Evolutionary conservation across 2,113 vertebrate species (phyloP).

Genomic region (Nibea coibor): DNA sequence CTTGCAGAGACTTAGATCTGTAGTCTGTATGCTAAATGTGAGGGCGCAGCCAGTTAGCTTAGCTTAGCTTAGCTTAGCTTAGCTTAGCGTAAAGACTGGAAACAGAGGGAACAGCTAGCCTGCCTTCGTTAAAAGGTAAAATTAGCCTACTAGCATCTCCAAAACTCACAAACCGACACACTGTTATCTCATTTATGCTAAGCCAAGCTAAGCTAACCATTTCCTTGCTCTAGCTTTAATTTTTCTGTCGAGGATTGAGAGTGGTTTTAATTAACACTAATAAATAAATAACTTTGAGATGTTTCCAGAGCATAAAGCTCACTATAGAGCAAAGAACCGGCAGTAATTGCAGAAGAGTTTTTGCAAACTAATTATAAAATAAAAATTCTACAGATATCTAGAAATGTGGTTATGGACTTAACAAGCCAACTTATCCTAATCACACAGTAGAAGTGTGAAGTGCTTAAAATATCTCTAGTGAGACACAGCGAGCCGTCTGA

Average conservation of each 20-base stretch:
- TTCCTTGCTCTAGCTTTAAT: no score
- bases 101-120: background rate
- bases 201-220: no score
- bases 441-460: slow-evolving; percentile 31
- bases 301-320: background rate
- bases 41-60: background rate
- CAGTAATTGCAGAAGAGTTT: background rate
- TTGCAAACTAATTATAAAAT: background rate
- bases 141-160: background rate
- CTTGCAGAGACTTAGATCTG: background rate
- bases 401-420: slow-evolving; percentile 3
- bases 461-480: slow-evolving; percentile 37
- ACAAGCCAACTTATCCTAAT: slow-evolving; percentile 5
- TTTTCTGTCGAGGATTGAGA: no score
- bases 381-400: background rate
- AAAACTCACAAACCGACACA: background rate
- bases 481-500: slow-evolving; percentile 10
- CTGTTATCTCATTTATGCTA: no score
- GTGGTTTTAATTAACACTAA: no score
- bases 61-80: background rate
- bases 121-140: background rate
- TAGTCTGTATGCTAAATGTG: background rate
- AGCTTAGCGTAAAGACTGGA: background rate
- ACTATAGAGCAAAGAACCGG: background rate
- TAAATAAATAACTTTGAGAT: no score